Base-by-base conservation (phyloP, 2,888 invertebrate genomes). In the Linnaemya tessellans region DNA sequence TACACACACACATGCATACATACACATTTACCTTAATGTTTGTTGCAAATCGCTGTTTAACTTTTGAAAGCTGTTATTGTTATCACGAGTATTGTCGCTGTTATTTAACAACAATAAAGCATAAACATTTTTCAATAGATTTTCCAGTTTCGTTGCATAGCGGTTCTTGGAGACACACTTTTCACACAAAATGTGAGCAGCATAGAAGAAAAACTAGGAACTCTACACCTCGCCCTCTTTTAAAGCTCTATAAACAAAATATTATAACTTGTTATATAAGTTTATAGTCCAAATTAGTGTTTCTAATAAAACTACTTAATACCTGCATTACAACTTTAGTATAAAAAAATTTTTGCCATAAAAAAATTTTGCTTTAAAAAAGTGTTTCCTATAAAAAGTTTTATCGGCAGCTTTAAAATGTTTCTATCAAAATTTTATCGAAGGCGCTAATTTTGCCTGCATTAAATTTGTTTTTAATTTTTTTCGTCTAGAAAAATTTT, bases 21-120 rank as follows among this genome's bases (percentile, higher is more conserved):
- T 41, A 41, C 41, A 9, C 11, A 41, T 41, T n/a, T 41, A 20
- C 41, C 15, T 43, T 18, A 25, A 38, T 22, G 18, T 71, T 56
- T 78, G 68, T 74, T 79, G 81, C 78, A 79, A 81, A 79, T 67
- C 64, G 81, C 60, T 68, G 60, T 60, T 65, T 71, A 18, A 62
- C 54, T 77, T 56, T 67, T 71, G 43, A 54, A 64, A 75, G 67
- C 30, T 73, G 41, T 38, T 67, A 41, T 67, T 78, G 67, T 51
- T 41, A 18, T 60, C 38, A 60, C 60, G 18, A 60, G 38, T 64
- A 25, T 43, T 51, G 60, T 41, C 75, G 78, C 67, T 62, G 62
- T 83, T 84, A 71, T 80, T 84, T 65, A 67, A 84, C 54, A 80
- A 54, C 51, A 77, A 77, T 51, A 54, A 25, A 38, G 11, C 41